phyloP scores from a whole-genome alignment of 1,140 invertebrate genomes.

The Aphis gossypii region DNA sequence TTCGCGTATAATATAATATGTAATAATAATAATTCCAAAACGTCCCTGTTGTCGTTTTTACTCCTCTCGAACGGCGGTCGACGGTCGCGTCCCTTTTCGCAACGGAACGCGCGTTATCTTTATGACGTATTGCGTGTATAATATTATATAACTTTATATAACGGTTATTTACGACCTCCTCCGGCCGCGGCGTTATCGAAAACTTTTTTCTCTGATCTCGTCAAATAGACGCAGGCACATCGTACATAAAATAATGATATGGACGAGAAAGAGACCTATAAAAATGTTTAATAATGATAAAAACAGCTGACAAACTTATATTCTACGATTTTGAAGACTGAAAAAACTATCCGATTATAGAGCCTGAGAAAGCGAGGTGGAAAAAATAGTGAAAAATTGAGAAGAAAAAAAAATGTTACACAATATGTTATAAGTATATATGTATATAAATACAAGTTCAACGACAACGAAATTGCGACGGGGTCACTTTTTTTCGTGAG shows the following conservation, averaged over 20 bases:
- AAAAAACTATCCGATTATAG: background rate
- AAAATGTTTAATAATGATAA: background rate
- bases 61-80: background rate
- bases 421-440: background rate
- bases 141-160: background rate
- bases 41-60: conserved; percentile 9
- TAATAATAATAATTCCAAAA: conserved; percentile 4
- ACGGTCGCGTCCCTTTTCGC: conserved; percentile 27
- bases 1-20: background rate
- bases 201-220: conserved; percentile 34
- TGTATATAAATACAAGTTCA: background rate
- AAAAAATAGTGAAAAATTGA: background rate
- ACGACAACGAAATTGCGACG: background rate
- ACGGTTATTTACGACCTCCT: conserved; percentile 19
- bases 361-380: background rate
- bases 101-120: conserved; percentile 29
- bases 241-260: background rate
- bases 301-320: background rate
- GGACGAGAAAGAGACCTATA: background rate
- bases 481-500: conserved; percentile 45
- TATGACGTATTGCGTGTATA: conserved; percentile 30
- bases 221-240: background rate
- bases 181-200: conserved; percentile 1
- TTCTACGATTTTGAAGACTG: background rate
- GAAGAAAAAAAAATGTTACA: background rate